Conservation (phyloP, 2,797 vertebrate species). For the Manis pentadactyla region DNA sequence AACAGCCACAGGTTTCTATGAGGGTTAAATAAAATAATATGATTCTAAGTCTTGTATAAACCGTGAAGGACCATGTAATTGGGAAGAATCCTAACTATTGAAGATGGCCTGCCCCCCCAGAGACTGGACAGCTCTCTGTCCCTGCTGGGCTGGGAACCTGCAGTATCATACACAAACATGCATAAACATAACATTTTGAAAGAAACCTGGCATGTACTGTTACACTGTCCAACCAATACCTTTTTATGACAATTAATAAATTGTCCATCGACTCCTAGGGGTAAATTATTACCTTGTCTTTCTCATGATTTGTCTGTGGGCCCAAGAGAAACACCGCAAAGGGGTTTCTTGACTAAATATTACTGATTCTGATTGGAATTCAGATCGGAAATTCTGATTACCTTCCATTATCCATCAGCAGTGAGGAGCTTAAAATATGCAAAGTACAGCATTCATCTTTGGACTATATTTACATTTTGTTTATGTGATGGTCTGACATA, state of each 20-base stretch:
- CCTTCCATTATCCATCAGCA: not conserved
- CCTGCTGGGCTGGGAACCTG: not conserved
- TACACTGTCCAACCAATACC: not conserved
- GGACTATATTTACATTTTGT: slow-evolving; percentile 55
- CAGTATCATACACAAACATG: not conserved
- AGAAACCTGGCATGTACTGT: not conserved
- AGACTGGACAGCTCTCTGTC: not conserved
- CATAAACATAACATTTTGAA: slow-evolving; percentile 11
- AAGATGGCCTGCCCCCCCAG: not conserved
- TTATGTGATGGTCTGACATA: slow-evolving; percentile 51
- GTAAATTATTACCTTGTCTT: not conserved
- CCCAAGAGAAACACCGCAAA: not conserved
- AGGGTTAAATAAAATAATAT: not conserved
- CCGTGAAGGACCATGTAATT: not conserved
- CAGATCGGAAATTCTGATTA: slow-evolving; percentile 43
- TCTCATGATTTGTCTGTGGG: not conserved
- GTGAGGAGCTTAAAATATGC: slow-evolving; percentile 18
- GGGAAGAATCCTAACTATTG: not conserved
- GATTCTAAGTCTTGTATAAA: not conserved
- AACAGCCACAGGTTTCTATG: not conserved
- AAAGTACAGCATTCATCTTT: slow-evolving; percentile 56
- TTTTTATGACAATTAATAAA: slow-evolving; percentile 37
- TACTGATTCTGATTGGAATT: not conserved
- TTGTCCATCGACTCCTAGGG: not conserved
- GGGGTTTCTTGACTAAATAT: not conserved